Conservation (phyloP, 2,113 vertebrate genomes). For the Notiomystis cincta region DNA sequence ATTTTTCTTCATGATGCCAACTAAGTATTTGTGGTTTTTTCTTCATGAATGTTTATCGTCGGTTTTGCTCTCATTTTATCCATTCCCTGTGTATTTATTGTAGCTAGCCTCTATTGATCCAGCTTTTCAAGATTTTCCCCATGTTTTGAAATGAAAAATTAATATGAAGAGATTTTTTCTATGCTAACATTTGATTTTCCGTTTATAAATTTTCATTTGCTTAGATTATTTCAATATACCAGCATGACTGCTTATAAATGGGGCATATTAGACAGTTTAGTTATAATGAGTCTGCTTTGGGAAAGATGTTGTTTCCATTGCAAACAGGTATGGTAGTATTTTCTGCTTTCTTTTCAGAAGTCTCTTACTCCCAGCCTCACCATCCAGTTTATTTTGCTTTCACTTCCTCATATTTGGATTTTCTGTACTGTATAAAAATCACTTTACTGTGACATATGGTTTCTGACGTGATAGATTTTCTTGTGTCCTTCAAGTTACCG, state of each 20-base stretch:
- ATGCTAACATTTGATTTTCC: neutral
- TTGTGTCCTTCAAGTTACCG: neutral
- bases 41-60: neutral
- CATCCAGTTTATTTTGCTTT: neutral
- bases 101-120: neutral
- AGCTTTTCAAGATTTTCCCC: neutral
- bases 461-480: neutral
- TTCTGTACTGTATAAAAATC: neutral
- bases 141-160: neutral
- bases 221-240: neutral
- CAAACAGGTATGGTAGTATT: neutral
- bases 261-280: neutral
- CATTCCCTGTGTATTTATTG: neutral
- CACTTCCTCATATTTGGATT: neutral
- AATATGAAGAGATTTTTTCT: neutral
- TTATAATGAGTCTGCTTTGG: neutral
- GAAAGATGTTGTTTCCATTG: neutral
- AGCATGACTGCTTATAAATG: neutral
- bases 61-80: neutral
- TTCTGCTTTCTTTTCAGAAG: neutral
- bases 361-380: neutral
- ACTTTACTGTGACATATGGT: neutral
- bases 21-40: neutral
- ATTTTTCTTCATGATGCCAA: neutral
- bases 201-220: neutral